Base-by-base conservation (phyloP, 2,888 invertebrate species). In the Drosophila neotestacea region DNA sequence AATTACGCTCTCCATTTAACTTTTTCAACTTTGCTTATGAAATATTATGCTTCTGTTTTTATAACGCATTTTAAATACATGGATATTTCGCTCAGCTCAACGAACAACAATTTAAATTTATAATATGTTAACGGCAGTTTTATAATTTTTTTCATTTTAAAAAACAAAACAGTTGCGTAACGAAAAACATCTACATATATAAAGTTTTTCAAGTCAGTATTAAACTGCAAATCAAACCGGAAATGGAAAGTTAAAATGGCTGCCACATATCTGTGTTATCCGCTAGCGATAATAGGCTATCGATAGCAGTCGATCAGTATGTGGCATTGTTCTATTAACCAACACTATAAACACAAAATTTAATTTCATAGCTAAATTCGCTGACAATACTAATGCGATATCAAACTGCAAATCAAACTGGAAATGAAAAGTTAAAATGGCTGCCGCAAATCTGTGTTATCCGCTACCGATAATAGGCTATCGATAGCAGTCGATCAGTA, bases 1-100 rank as follows among this genome's bases (percentile, higher is more conserved):
- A 50, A 59, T 42, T 44, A 54, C n/a, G 55, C n/a, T n/a, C 34
- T 44, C 22, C 42, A 54, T 54, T 54, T 11, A 42, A 28, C 6
- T 59, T 50, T 47, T 59, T 52, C 13, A 27, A 52, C 10, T 39
- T 13, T 30, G n/a, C 16, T 28, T 30, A 16, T 44, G 42, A 11
- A 6, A 28, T 16, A 16, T 16, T 16, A 11, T 41, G 16, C 27
- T 27, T 16, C 6, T 36, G 34, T 28, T 48, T 41, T 42, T 38
- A 30, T 46, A 27, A 39, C 34, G n/a, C 9, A 46, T 27, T 63
- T 13, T 32, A 38, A 32, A 32, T 50, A 10, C 22, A 22, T 2
- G 22, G 22, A 3, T 3, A 22, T 22, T 22, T 22, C 22, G 16
- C 22, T 44, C 10, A 9, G 5, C 42, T 5, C 10, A 42, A 42